Evolutionary conservation across 2,113 vertebrate genomes (phyloP), one percentile per base, ranked within the genome.

Genomic region (Bubo bubo): DNA sequence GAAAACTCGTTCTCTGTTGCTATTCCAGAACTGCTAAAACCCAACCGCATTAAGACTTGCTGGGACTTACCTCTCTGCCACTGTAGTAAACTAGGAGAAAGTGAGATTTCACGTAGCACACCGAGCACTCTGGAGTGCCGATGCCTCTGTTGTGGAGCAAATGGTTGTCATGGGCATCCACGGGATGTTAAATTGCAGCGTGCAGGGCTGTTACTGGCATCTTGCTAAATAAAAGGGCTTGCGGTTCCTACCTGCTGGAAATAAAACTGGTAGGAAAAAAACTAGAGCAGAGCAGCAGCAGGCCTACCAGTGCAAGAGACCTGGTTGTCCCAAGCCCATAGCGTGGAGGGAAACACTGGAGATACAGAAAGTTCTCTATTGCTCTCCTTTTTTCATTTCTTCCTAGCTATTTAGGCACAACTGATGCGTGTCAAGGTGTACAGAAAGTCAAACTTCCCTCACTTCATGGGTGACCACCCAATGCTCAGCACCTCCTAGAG

Each of bases 351-450:
- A 24, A 58, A 27, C 56, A 12, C 23, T 32, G 24, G 8, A 60
- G 35, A 47, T 12, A 45, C 17, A 47, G 18, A 52, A 84, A 17
- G 34, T 0, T 12, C 13, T 24, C 53, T 21, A 28, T 30, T 35
- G 30, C 18, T 55, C 67, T 15, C 26, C 9, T 41, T 60, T 39
- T n/a, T 27, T 14, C 2, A 1, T 7, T 49, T 67, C 39, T 21
- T 53, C 27, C 30, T 30, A 43, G n/a, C 22, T 55, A n/a, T 9
- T 55, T 7, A 47, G n/a, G 23, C 39, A 22, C 21, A 14, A 19
- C 10, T 49, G 14, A 15, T 1, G 7, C 1, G 1, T 43, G 12
- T 14, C 24, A 59, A 32, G 14, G 20, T 16, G 28, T 26, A 5
- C 19, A 52, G 43, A 72, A 71, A 59, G 23, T 19, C 34, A 30